Percentiles rank a stretch among this genome's conserved stretches.
Conservation (phyloP, 1,140 invertebrate species). For the Aphis craccivora region DNA sequence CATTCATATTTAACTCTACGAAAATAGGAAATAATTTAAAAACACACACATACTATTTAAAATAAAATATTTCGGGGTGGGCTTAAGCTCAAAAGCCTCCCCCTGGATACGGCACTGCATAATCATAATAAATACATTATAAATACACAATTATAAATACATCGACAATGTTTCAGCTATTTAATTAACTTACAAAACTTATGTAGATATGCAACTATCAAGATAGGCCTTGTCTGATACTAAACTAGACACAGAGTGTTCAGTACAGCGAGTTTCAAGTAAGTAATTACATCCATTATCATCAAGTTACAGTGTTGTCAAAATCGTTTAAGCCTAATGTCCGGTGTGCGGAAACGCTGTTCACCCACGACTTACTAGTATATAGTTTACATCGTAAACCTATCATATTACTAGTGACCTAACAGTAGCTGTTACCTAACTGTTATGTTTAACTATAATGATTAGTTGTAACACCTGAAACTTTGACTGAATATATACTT, state of each 20-base stretch:
- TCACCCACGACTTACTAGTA: not conserved
- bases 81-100: too few species aligned
- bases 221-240: not conserved
- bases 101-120: too few species aligned
- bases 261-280: not conserved
- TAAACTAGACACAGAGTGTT: not conserved
- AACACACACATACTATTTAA: too few species aligned
- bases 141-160: too few species aligned
- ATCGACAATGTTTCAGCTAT: not conserved
- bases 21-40: too few species aligned
- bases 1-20: too few species aligned
- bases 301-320: conserved; percentile 45
- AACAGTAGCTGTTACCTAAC: too few species aligned
- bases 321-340: conserved; percentile 34
- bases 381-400: not conserved
- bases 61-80: too few species aligned
- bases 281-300: conserved; percentile 46
- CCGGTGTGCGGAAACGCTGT: conserved; percentile 27
- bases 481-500: not conserved
- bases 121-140: too few species aligned
- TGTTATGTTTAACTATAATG: not conserved
- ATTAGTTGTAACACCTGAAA: not conserved
- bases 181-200: not conserved
- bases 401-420: not conserved
- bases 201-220: not conserved